Evolutionary conservation across 2,113 vertebrate genomes (phyloP), one percentile per base, ranked within the genome.

Genomic region (Heterocephalus glaber): DNA sequence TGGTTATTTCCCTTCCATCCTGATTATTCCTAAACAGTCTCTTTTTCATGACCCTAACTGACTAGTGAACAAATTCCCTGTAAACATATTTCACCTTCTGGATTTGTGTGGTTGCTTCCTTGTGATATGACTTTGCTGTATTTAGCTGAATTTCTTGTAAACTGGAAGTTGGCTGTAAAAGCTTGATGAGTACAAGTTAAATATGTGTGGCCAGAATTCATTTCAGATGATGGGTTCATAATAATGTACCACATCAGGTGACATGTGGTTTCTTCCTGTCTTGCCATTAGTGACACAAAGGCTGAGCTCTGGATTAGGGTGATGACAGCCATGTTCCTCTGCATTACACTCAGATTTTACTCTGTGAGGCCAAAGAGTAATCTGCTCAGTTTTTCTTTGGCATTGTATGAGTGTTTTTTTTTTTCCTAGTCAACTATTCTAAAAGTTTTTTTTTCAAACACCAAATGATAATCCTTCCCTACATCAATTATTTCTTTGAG

Each of bases 1-100:
- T 61, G 30, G 1, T 70, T 85, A 72, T 90, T 76, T 92, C 74
- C 20, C 49, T 77, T 76, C 54, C 17, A 89, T 84, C 35, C 80
- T 68, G 72, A 82, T 89, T 85, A 54, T 86, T 91, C n/a, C 63
- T 5, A 94, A 90, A 47, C 47, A 80, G 13, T 87, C 33, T 97
- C 20, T 56, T 96, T 95, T 93, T 95, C 56, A 94, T 93, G 92
- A 97, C 56, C 80, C 65, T 89, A 61, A 89, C 26, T 83, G 80
- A 93, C 56, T 54, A 49, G 92, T 86, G 63, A 68, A 86, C 33
- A 95, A 94, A n/a, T 92, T 84, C 35, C 30, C 30, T 58, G 77
- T 92, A 96, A 87, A 92, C 89, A 93, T 83, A 89, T 85, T 87
- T 95, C 10, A 81, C 87, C 84, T 94, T 97, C 90, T 96, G n/a